Conservation (phyloP, 2,797 vertebrate species). For the Mionectes olivaceus region DNA sequence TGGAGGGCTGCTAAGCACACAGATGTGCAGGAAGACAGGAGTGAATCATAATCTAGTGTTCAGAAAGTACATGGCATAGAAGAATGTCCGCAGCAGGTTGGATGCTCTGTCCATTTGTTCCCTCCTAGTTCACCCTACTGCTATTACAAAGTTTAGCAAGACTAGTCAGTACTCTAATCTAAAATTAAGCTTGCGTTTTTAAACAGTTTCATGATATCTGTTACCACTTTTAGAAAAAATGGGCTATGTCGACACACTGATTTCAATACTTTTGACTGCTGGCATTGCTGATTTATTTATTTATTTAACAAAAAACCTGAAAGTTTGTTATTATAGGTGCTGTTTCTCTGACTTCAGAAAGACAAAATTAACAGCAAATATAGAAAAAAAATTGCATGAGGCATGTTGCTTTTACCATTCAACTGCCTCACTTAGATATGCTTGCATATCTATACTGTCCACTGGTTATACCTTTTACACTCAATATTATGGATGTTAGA, state of each 20-base stretch:
- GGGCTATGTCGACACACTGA: no score
- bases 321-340: neutral
- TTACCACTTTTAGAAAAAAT: neutral
- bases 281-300: neutral
- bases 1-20: neutral
- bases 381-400: neutral
- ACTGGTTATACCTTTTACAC: neutral
- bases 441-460: neutral
- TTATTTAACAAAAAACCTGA: neutral
- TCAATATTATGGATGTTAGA: neutral
- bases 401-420: neutral
- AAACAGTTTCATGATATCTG: neutral
- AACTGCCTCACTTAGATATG: neutral
- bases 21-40: accelerated
- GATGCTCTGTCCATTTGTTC: neutral
- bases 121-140: neutral
- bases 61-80: neutral
- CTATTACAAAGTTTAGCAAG: neutral
- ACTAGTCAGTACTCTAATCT: neutral
- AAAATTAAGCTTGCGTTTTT: neutral
- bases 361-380: neutral
- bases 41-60: neutral
- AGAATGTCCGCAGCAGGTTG: neutral
- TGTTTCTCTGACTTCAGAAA: neutral
- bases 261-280: neutral